These are phyloP conservation scores for Barypeithes pellucidus DNA, from an alignment of 2,888 invertebrate genomes.

Conservation along the genomic window DNA sequence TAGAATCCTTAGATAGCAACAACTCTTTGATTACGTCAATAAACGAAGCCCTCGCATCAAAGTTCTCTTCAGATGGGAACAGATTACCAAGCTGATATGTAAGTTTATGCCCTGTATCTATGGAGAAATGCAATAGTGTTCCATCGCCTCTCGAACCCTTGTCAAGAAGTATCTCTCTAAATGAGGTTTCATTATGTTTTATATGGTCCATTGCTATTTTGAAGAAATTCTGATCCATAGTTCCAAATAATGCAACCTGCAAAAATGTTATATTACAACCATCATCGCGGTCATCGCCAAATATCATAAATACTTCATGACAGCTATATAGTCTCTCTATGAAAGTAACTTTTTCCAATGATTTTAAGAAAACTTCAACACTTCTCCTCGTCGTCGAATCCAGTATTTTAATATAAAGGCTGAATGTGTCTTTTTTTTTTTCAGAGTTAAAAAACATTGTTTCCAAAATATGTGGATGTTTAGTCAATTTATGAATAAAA, in stretches of 20 bases:
- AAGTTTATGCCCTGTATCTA: not conserved
- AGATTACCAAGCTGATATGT: not conserved
- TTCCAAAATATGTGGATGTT: not conserved
- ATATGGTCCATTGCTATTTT: not conserved
- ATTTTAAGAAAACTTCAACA: not conserved
- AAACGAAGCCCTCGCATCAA: too few relatives aligned
- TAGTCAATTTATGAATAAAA: not conserved
- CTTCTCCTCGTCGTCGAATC: not conserved
- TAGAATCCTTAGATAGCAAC: conserved; percentile 6
- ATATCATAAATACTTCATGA: not conserved
- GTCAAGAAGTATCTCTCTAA: not conserved
- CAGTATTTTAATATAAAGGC: not conserved
- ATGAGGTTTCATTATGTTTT: not conserved
- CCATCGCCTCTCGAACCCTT: conserved; percentile 10
- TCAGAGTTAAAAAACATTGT: not conserved
- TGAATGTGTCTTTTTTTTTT: not conserved
- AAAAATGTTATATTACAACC: not conserved
- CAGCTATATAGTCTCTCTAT: not conserved
- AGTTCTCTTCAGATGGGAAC: not conserved
- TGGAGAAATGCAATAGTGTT: conserved; percentile 2
- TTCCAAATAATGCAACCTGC: not conserved
- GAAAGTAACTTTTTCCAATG: not conserved
- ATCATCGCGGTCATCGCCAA: not conserved
- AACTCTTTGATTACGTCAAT: conserved; percentile 5
- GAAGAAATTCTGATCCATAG: not conserved